These are phyloP conservation scores for Caenorhabditis uteleia DNA, from an alignment of 2,888 invertebrate genomes.

Conservation along the genomic window DNA sequence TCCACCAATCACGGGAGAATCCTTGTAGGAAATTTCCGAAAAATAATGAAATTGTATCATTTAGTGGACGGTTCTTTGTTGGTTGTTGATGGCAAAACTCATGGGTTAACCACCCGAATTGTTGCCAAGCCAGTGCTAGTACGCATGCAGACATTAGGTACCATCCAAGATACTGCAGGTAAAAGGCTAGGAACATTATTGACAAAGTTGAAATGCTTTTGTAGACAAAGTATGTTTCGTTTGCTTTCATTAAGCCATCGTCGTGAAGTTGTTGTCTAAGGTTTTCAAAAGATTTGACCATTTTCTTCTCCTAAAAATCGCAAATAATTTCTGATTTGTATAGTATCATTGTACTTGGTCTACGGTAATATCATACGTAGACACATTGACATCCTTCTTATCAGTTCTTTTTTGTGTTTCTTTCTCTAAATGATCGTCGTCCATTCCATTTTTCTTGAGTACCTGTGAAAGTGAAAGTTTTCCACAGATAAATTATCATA, in stretches of 20 bases:
- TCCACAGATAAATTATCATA: neutral
- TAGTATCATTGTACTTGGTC: conserved; percentile 57
- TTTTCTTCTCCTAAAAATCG: conserved; percentile 66
- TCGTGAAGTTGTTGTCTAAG: conserved; percentile 55
- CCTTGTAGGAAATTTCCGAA: conserved; percentile 66
- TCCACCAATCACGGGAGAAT: conserved; percentile 69
- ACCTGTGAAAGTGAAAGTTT: conserved; percentile 1
- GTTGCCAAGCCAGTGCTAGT: conserved; percentile 66
- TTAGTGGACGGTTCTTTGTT: conserved; percentile 50
- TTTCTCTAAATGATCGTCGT: conserved; percentile 38
- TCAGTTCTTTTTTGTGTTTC: conserved; percentile 44
- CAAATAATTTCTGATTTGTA: neutral
- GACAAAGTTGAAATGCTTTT: conserved; percentile 50
- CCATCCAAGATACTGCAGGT: conserved; percentile 55
- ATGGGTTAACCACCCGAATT: conserved; percentile 66
- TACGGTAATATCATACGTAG: conserved; percentile 59
- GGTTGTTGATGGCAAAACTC: conserved; percentile 68
- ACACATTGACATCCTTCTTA: conserved; percentile 56
- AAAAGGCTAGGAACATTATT: conserved; percentile 55
- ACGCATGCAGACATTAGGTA: conserved; percentile 58
- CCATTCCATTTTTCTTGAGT: conserved; percentile 36
- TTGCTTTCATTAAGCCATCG: conserved; percentile 60
- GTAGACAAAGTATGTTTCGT: conserved; percentile 50
- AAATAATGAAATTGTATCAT: conserved; percentile 56
- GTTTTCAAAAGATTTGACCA: conserved; percentile 61